Evolutionary conservation across 1,140 invertebrate species (phyloP), one percentile per base, ranked within the genome.

Genomic region (Drosophila kikkawai): DNA sequence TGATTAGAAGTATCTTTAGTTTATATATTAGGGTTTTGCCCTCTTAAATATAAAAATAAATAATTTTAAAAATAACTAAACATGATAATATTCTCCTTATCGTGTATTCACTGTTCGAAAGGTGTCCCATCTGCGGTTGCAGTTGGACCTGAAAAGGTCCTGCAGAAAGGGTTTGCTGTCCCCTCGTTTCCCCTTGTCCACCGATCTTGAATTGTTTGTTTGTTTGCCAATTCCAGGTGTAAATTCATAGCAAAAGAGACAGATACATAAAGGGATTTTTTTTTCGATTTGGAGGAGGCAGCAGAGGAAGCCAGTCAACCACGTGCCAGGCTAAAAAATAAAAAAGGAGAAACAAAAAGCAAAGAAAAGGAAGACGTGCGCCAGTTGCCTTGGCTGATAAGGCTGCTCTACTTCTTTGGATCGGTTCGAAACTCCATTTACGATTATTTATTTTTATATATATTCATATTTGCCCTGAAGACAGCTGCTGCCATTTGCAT

Each of bases 141-240:
- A 86, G 83, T 90, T 81, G 44, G 42, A 26, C 36, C 36, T 39
- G 36, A 61, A 74, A 70, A 56, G 64, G 56, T 70, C 53, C 47
- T 57, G 73, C 53, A 61, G 65, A 75, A 86, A 90, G 78, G 81
- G 81, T 79, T 90, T 76, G 63, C 55, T 67, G 45, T 73, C 66
- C 68, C 53, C 53, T 68, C 57, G 44, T 55, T 51, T 51, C 22
- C 13, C 57, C 48, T 29, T 64, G 26, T 26, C 37, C 12, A 53
- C 15, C 39, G 26, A 58, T 64, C 34, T 60, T 22, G 26, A 55
- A 60, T n/a, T 57, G 34, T 60, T 80, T 75, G 75, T 86, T 71
- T 87, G 79, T 81, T 90, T 86, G 90, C 90, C 77, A 85, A 82
- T 88, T 80, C 90, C 90, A 91, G 90, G 90, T 91, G 90, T 91